Evolutionary conservation across 2,797 vertebrate species (phyloP), one percentile per base, ranked within the genome.

Genomic region (Sebastes iracundus): DNA sequence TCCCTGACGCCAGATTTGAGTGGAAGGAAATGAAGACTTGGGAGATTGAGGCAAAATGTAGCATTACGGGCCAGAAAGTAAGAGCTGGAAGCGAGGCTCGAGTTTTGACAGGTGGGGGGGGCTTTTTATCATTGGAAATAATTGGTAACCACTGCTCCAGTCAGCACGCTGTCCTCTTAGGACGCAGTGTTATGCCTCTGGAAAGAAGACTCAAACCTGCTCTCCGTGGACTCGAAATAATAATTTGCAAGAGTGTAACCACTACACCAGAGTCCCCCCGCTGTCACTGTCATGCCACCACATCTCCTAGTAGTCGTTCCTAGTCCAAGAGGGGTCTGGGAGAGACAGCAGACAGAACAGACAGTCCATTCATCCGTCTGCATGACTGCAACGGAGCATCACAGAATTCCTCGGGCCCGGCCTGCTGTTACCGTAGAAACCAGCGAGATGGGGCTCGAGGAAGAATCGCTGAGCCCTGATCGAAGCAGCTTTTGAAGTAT

Each of bases 371-470:
- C 92, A 94, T 94, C 89, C 58, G 30, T 81, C 87, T 89, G 90
- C 91, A 90, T 90, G 91, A 93, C 92, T 82, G 87, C 91, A 92
- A 80, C 55, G 69, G 88, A 90, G 91, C 89, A 93, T 93, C 90
- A 56, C 87, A 76, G 82, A 91, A 93, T 94, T 94, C 91, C 90
- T 91, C 66, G 22, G 46, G 82, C 82, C 73, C 67, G 49, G 87
- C 79, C 87, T 89, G 88, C 90, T 75, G 94, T 95, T 93, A 89
- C 93, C 90, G 75, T 94, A 91, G 94, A 93, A 93, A 93, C 94
- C 88, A 65, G 75, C 42, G 33, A 83, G 91, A 89, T 81, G 75
- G 86, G 86, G 85, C 82, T 90, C 8, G 55, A 79, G 79, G 66
- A 86, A 84, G 87, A 85, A 42, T 35, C 22, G 69, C 87, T 32